A percentile compares a stretch with the other conserved stretches of the same genome.
Conservation (phyloP, 53 echinoderm and acorn worm species). For the Stichopus horrens region DNA sequence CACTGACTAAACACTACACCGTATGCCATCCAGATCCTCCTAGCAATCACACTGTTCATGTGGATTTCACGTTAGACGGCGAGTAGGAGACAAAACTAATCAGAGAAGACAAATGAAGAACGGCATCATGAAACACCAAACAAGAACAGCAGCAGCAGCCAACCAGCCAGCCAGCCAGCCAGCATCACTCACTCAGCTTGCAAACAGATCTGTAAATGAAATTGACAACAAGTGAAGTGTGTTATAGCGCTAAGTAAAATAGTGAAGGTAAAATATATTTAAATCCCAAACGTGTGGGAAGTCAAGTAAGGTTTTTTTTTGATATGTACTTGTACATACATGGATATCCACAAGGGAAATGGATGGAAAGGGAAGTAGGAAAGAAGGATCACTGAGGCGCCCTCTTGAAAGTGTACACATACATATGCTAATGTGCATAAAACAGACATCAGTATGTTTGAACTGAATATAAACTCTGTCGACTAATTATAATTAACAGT, state of each 20-base stretch:
- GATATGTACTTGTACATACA: too few relatives aligned
- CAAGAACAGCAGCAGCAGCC: too few relatives aligned
- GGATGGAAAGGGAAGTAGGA: too few relatives aligned
- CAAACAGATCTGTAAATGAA: slow-evolving; percentile 5
- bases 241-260: background rate
- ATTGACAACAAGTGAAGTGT: background rate
- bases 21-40: background rate
- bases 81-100: background rate
- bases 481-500: too few relatives aligned
- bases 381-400: too few relatives aligned
- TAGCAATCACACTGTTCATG: background rate
- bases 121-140: too few relatives aligned
- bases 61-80: background rate
- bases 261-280: background rate
- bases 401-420: too few relatives aligned
- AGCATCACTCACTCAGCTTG: background rate
- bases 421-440: too few relatives aligned
- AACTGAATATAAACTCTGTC: too few relatives aligned
- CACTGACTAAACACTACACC: background rate
- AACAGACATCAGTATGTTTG: too few relatives aligned
- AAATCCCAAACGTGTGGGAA: background rate
- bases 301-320: background rate
- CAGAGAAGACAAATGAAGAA: background rate
- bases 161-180: too few relatives aligned
- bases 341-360: too few relatives aligned